phyloP scores from a whole-genome alignment of 2,797 vertebrate genomes.

The Phalloptychus januarius region DNA sequence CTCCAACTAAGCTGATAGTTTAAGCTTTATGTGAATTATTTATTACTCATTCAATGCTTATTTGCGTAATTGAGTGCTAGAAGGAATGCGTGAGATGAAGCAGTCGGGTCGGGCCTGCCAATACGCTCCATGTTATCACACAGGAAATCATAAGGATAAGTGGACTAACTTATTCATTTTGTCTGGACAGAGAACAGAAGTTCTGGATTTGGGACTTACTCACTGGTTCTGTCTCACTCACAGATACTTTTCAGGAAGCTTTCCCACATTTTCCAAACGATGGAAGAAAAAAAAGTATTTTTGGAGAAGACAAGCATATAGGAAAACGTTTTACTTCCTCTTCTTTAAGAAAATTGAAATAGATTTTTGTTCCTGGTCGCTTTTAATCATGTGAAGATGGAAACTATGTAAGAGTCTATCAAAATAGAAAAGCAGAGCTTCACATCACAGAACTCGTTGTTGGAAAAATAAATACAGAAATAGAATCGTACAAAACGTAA shows the following conservation, averaged over 20 bases:
- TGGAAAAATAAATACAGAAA: not conserved
- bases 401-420: not conserved
- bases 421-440: not conserved
- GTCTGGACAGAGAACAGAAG: not conserved
- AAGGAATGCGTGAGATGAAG: not conserved
- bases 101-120: not conserved
- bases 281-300: not conserved
- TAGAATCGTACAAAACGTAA: not conserved
- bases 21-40: slow-evolving; percentile 24
- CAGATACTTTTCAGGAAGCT: not conserved
- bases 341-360: not conserved
- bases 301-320: not conserved
- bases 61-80: slow-evolving; percentile 1
- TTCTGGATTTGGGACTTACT: not conserved
- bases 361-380: not conserved
- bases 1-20: slow-evolving; percentile 11
- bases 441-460: not conserved
- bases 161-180: not conserved
- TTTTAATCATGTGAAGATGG: not conserved
- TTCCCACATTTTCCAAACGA: not conserved
- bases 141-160: slow-evolving; percentile 8
- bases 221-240: not conserved
- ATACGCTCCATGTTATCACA: slow-evolving; percentile 3
- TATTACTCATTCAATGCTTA: slow-evolving; percentile 8
- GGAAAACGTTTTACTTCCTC: not conserved